Evolutionary conservation across 2,797 vertebrate genomes (phyloP), one percentile per base, ranked within the genome.

Genomic region (Neostethus bicornis): DNA sequence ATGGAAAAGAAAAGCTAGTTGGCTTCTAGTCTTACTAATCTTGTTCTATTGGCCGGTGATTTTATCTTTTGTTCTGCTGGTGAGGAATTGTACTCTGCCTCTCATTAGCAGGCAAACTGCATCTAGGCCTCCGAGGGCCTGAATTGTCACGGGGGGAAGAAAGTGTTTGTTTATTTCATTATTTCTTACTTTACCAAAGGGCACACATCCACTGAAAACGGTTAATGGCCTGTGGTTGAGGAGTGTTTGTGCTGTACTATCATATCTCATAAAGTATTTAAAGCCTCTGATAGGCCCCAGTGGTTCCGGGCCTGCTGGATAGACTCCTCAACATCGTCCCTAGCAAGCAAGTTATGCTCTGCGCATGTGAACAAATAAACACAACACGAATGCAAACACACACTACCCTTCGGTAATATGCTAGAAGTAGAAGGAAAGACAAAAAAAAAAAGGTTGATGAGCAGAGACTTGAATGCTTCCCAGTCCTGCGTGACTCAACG

Each of bases 261-360:
- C 89, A 88, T 85, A 84, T 85, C 87, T 90, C 86, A 89, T 88
- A 79, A 87, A 88, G 83, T 88, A 88, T 90, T 89, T 88, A 90
- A 86, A 79, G 84, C 75, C 56, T 35, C 77, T 83, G 83, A 85
- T 89, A 76, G 85, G 85, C 85, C 87, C 86, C 87, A 70, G 66
- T 83, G 83, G 84, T 77, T 85, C 70, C 66, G 31, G 77, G 81
- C 79, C 81, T 78, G 62, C 66, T 82, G 85, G 79, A 84, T 72
- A 70, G 79, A 77, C 80, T 80, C 67, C 50, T 73, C 84, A 61
- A 51, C 67, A 6, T 43, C 63, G 76, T 80, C 61, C 65, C 71
- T 39, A 39, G 76, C 74, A 50, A 70, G 77, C 51, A 44, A 71
- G 66, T 58, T 44, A 29, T 57, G 43, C 50, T 63, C 49, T 47